Conservation (phyloP, 2,888 invertebrate genomes). For the Aporophyla lueneburgensis region DNA sequence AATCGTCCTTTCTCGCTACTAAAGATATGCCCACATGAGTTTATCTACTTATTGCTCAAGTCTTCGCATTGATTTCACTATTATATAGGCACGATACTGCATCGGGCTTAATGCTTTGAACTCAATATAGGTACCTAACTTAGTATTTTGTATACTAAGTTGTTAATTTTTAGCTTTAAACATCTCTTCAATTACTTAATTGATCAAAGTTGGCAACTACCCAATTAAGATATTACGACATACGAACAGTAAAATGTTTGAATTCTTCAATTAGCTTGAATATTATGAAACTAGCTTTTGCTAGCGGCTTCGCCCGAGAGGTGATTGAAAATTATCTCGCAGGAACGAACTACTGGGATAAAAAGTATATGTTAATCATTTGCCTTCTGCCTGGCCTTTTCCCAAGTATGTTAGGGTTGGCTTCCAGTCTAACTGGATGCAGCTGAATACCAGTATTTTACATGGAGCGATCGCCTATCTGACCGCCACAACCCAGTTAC, state of each 20-base stretch:
- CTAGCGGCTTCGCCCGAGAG: too few species aligned
- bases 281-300: background rate
- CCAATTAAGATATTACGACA: slow-evolving; percentile 6
- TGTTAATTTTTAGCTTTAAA: slow-evolving; percentile 3
- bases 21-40: slow-evolving; percentile 53
- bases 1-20: slow-evolving; percentile 55
- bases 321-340: too few species aligned
- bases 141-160: background rate
- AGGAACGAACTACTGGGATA: too few species aligned
- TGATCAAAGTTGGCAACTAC: background rate
- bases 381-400: too few species aligned
- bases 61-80: slow-evolving; percentile 48
- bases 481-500: too few species aligned
- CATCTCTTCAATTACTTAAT: background rate
- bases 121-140: background rate
- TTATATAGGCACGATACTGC: slow-evolving; percentile 21
- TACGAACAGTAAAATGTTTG: background rate
- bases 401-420: too few species aligned
- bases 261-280: slow-evolving; percentile 14
- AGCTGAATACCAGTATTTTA: too few species aligned
- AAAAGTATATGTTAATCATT: too few species aligned
- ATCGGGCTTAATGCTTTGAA: slow-evolving; percentile 13
- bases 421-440: too few species aligned
- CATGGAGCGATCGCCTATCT: too few species aligned
- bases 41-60: slow-evolving; percentile 45